Base-by-base conservation (phyloP, 2,113 vertebrate genomes). In the Microtus montanus region DNA sequence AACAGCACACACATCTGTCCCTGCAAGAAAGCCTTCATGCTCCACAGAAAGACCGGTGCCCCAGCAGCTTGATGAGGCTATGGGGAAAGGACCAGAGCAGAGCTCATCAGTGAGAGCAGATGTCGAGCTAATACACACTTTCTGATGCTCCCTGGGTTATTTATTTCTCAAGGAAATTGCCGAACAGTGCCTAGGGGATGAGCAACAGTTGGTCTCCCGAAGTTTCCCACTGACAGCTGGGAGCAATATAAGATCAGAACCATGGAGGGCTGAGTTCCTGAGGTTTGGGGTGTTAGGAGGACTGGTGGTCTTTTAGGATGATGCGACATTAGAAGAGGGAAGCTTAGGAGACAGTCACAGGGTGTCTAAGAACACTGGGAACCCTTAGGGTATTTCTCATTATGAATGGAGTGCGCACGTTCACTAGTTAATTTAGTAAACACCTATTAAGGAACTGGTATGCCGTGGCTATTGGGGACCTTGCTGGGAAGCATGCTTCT, bases 81-180 rank as follows among this genome's bases (percentile, higher is more conserved):
- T 66, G 47, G 88, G 87, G 93, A 61, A 73, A 71, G 88, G 87
- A 74, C 82, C 47, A 75, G 63, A 87, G 83, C 87, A 61, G 75
- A 88, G 77, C 88, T 92, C 90, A 74, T 94, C 86, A 71, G 82
- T 61, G 77, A 88, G 88, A 97, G 95, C 95, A 96, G 88, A 95
- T 96, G 93, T 94, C 0, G 15, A 49, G 70, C 80, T 38, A 89
- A 92, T 10, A 5, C 1, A 0, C 24, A 19, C 93, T 89, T 86
- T 90, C 95, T 95, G 90, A 66, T 0, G 19, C 70, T 97, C 93
- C 66, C 73, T 15, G 24, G 90, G 77, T 94, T 92, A 77, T 94
- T 93, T 95, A 88, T 96, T 93, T 94, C 73, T 92, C 73, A 90
- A 82, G 82, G 47, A 96, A 96, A 95, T 93, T 84, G 73, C 77